A percentile compares a stretch with the other conserved stretches of the same genome.
Evolutionary conservation across 2,113 vertebrate genomes (phyloP).

Genomic region (Acanthisitta chloris): DNA sequence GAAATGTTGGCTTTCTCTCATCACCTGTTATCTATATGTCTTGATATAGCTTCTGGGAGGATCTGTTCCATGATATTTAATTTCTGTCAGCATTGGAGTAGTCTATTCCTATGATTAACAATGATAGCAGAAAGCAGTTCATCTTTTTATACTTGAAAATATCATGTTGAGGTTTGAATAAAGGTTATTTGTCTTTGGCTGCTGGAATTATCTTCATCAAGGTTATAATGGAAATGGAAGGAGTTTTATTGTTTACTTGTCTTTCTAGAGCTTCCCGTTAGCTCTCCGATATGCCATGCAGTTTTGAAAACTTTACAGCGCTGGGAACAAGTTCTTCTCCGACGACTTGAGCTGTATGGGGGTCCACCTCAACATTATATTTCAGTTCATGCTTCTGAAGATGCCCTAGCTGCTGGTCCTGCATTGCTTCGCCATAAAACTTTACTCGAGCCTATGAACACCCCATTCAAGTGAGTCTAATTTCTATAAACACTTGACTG

Average conservation of each 20-base stretch:
- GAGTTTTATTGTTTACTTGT: background rate
- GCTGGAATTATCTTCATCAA: background rate
- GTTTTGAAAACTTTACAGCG: slow-evolving; percentile 92
- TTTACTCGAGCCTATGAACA: slow-evolving; percentile 92
- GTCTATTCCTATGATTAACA: background rate
- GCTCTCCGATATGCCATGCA: slow-evolving; percentile 91
- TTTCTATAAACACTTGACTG: background rate
- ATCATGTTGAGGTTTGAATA: background rate
- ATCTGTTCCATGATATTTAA: background rate
- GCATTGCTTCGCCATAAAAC: slow-evolving; percentile 94
- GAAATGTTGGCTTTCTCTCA: background rate
- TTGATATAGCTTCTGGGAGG: background rate
- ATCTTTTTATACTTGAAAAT: background rate
- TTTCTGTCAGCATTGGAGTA: background rate
- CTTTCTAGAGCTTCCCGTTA: slow-evolving; percentile 89
- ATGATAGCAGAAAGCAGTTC: background rate
- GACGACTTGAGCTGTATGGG: slow-evolving; percentile 88
- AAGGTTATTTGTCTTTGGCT: background rate
- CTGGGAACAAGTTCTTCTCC: slow-evolving; percentile 95
- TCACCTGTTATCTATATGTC: background rate
- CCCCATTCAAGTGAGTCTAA: slow-evolving; percentile 86
- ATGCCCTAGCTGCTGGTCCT: slow-evolving; percentile 82
- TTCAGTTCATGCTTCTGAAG: slow-evolving; percentile 81
- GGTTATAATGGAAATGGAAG: background rate
- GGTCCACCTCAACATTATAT: slow-evolving; percentile 91